phyloP scores from a whole-genome alignment of 2,113 vertebrate species.

The Ia io region DNA sequence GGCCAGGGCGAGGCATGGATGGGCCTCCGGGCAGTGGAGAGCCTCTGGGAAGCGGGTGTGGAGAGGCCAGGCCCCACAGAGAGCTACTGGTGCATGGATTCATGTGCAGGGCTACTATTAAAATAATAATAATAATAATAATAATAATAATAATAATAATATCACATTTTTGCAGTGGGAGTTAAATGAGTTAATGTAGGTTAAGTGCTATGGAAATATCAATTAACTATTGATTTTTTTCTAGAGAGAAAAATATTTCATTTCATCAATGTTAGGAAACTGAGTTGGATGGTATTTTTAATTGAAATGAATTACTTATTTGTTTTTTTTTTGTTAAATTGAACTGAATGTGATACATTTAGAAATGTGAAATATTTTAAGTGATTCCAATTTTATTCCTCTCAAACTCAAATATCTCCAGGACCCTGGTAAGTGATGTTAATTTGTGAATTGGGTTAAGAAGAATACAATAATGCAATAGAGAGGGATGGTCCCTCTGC shows the following conservation, averaged over 20 bases:
- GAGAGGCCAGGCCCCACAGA: too few species aligned
- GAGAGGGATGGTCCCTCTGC: neutral
- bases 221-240: conserved; percentile 18
- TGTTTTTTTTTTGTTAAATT: neutral
- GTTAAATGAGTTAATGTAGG: neutral
- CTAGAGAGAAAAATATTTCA: neutral
- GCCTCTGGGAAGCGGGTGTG: too few species aligned
- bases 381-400: neutral
- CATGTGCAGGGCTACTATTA: too few species aligned
- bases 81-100: too few species aligned
- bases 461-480: neutral
- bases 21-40: too few species aligned
- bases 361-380: neutral
- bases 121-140: neutral
- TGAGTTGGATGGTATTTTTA: neutral
- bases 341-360: neutral
- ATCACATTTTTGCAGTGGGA: neutral
- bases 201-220: neutral
- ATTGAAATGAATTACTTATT: neutral
- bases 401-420: neutral
- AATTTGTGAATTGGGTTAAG: neutral
- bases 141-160: neutral
- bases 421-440: neutral
- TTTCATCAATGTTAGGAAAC: neutral
- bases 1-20: too few species aligned